Evolutionary conservation across 53 echinoderm and acorn worm species (phyloP).

Genomic region (Astropecten irregularis): DNA sequence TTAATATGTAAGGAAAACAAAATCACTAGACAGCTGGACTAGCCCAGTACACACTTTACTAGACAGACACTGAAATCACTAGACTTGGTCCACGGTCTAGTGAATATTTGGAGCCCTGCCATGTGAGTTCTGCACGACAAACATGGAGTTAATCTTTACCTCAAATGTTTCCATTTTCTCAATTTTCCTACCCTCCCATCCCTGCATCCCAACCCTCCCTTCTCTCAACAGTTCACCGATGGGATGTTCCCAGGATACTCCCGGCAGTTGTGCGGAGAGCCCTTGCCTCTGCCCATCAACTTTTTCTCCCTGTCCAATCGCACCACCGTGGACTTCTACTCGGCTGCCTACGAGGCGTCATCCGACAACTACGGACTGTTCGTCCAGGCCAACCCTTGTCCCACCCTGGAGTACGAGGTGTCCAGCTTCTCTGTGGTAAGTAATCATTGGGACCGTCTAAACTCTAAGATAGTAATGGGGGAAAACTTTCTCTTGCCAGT

Average conservation of each 20-base stretch:
- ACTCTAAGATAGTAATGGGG: not conserved
- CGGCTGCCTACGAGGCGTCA: not conserved
- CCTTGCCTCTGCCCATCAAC: not conserved
- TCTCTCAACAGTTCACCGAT: not conserved
- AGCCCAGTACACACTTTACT: too few relatives aligned
- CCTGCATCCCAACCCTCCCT: too few relatives aligned
- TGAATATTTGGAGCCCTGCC: too few relatives aligned
- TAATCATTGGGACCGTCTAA: not conserved
- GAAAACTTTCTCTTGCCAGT: not conserved
- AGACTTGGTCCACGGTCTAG: too few relatives aligned
- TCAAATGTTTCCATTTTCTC: too few relatives aligned
- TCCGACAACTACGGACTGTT: not conserved
- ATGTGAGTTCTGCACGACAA: too few relatives aligned
- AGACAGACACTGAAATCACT: too few relatives aligned
- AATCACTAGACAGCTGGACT: too few relatives aligned
- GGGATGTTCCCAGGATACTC: not conserved
- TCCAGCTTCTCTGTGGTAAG: constrained; percentile 32
- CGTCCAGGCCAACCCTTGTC: constrained; percentile 17
- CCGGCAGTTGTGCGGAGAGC: not conserved
- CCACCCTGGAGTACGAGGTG: not conserved
- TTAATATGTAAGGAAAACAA: too few relatives aligned
- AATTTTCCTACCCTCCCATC: too few relatives aligned
- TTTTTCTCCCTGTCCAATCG: not conserved
- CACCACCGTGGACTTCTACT: not conserved
- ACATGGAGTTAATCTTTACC: too few relatives aligned